Base-by-base conservation (phyloP, 2,888 invertebrate genomes). In the Agrotis ipsilon region DNA sequence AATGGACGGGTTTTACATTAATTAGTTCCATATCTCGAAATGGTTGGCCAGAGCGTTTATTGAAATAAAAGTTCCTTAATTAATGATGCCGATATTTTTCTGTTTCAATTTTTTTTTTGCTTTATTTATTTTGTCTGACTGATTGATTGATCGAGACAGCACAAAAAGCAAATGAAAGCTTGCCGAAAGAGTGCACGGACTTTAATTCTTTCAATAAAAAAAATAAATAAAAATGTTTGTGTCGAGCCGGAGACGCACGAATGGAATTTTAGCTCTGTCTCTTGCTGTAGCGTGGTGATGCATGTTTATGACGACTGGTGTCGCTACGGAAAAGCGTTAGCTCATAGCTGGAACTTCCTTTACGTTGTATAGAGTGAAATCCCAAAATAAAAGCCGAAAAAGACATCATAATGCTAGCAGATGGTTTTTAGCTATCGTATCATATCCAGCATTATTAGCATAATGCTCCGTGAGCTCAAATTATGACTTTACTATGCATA, bases 401-500 rank as follows among this genome's bases (percentile, higher is more conserved):
- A 4, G 2, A 14, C 39, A 39, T 46, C 0, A 69, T 58, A 24
- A 48, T 43, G 46, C 48, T 11, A 27, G 4, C 1, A 19, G 1
- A 19, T 18, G 16, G 18, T 39, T 14, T 14, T 52, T 39, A 27
- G 7, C 14, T 24, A 43, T 52, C 19, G 43, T 62, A 70, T 61
- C 79, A 32, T 72, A 67, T 82, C 81, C 62, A 85, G 83, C 48
- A 79, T 60, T 54, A 71, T 69, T 67, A 58, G 72, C 66, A 72
- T 67, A 59, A 60, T 49, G 64, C 68, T 88, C 81, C 55, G 43
- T 78, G 83, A 69, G 68, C 71, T 75, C 79, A 83, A 85, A 87
- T 88, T 89, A 90, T 87, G 86, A 87, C 81, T 86, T 86, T 85
- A 86, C 86, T 88, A 87, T 89, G 89, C 87, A 86, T 85, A 87